Base-by-base conservation (phyloP, 2,888 invertebrate species). In the Lapara coniferarum region DNA sequence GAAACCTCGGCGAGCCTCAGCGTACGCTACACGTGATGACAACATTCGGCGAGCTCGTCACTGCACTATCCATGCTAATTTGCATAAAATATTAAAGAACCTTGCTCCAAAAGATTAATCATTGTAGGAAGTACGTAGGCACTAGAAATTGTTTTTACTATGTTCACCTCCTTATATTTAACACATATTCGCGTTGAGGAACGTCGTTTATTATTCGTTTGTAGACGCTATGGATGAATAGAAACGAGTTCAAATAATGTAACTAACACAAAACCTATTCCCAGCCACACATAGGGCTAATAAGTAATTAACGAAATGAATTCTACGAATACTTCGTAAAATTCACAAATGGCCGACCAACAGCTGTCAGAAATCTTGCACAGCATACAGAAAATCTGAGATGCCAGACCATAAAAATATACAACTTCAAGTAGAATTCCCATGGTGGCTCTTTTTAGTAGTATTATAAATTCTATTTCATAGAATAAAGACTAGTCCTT, bases 41-140 rank as follows among this genome's bases (percentile, higher is more conserved):
- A 86, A 87, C 86, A 89, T 85, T 85, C 77, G 77, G 81, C 78
- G 75, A 78, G 86, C 85, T 88, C 83, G 85, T 87, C 87, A 88
- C 83, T 83, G 76, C 78, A 82, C 79, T 80, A 87, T 85, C 84
- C 91, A 89, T 89, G 77, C 82, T 88, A 87, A 90, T 91, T 92
- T 87, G 86, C 88, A 90, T 89, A 89, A 86, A 91, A 89, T 83
- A 88, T 79, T 81, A 78, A 83, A 87, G 87, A 90, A 88, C 91
- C 90, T 92, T 92, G 90, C 86, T 85, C 85, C 84, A 88, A 88
- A 88, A 89, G 83, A 90, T 89, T 89, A 87, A 90, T 90, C 88
- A 89, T 86, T 85, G 79, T 85, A 89, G 85, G 89, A 90, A 89
- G 87, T 89, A 93, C 91, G 90, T 89, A 90, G 85, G 86, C 90